Conservation (phyloP, 2,888 invertebrate genomes). For the Aporophyla lueneburgensis region DNA sequence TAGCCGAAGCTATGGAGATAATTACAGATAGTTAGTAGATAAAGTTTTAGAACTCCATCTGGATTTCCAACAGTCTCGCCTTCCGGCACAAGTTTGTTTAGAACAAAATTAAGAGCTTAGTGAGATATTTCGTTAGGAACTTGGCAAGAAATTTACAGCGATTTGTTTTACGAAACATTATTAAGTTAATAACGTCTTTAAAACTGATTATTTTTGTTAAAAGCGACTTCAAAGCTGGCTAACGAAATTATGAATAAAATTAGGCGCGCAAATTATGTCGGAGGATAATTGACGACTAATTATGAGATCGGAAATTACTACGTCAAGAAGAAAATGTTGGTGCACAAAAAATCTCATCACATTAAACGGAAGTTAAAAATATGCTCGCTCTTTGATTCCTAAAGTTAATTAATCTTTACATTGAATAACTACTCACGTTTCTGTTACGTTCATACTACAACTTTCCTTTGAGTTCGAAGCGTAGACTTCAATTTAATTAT, state of each 20-base stretch:
- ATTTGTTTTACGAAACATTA: slow-evolving; percentile 52
- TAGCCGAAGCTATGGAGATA: slow-evolving; percentile 55
- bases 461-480: slow-evolving; percentile 28
- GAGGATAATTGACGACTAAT: slow-evolving; percentile 44
- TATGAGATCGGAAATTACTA: slow-evolving; percentile 45
- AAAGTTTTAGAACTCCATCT: slow-evolving; percentile 60
- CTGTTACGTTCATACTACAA: slow-evolving; percentile 16
- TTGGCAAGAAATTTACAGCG: slow-evolving; percentile 39
- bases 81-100: slow-evolving; percentile 61
- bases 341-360: slow-evolving; percentile 16
- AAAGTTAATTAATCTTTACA: slow-evolving; percentile 24
- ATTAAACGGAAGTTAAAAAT: slow-evolving; percentile 15
- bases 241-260: slow-evolving; percentile 26
- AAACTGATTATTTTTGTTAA: slow-evolving; percentile 18
- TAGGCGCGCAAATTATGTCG: slow-evolving; percentile 18
- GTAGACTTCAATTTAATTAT: slow-evolving; percentile 53
- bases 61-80: slow-evolving; percentile 37
- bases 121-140: slow-evolving; percentile 51
- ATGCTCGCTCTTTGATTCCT: not conserved
- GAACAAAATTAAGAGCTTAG: slow-evolving; percentile 54
- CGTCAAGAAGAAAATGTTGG: slow-evolving; percentile 14
- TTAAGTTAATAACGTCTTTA: slow-evolving; percentile 44
- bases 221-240: slow-evolving; percentile 7
- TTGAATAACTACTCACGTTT: slow-evolving; percentile 7
- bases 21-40: slow-evolving; percentile 50